Evolutionary conservation across 2,113 vertebrate species (phyloP).

Genomic region (Nothobranchius kuhntae): DNA sequence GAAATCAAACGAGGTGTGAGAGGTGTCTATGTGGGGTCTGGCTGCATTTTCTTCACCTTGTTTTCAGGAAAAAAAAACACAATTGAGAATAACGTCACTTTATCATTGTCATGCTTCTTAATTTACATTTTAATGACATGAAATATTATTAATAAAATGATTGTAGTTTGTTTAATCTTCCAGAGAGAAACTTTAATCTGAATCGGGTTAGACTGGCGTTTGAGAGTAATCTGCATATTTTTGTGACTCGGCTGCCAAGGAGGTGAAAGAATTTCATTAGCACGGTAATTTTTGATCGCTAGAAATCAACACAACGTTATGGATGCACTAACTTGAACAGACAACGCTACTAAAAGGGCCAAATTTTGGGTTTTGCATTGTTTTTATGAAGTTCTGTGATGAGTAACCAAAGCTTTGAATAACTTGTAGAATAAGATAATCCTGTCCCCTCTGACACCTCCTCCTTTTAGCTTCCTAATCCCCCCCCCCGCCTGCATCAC

Average conservation of each 20-base stretch:
- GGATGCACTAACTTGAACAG: too few relatives aligned
- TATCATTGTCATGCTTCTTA: conserved; percentile 34
- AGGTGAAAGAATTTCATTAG: too few relatives aligned
- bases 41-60: conserved; percentile 12
- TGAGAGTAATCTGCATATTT: conserved; percentile 29
- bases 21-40: conserved; percentile 2
- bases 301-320: too few relatives aligned
- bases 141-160: conserved; percentile 37
- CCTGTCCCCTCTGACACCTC: conserved; percentile 7
- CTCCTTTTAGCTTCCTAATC: conserved; percentile 44
- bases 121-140: conserved; percentile 57
- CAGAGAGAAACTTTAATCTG: conserved; percentile 21
- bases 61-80: conserved; percentile 22
- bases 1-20: conserved; percentile 62
- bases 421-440: conserved; percentile 23
- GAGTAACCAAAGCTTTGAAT: not conserved
- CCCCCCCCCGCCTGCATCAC: conserved; percentile 77
- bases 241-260: not conserved
- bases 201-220: conserved; percentile 31
- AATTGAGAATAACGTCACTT: conserved; percentile 19
- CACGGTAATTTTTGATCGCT: too few relatives aligned
- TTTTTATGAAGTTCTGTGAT: too few relatives aligned
- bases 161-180: conserved; percentile 34
- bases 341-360: too few relatives aligned
- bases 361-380: too few relatives aligned